Percentiles rank a stretch among this genome's conserved stretches.
These are phyloP conservation scores for Stegastes partitus DNA, from an alignment of 2,113 vertebrate genomes.

Conservation along the genomic window DNA sequence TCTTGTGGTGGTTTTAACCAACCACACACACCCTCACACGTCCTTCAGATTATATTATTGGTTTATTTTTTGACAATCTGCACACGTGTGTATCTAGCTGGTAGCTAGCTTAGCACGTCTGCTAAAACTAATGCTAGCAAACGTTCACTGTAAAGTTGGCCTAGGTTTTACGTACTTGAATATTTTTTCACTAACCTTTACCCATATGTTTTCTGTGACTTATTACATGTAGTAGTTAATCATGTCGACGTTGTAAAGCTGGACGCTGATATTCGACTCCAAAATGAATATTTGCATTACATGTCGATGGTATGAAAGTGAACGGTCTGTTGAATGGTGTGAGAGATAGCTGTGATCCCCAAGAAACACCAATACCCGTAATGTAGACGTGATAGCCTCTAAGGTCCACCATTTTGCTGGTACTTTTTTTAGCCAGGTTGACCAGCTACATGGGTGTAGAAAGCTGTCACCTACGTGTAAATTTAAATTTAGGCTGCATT, in stretches of 20 bases:
- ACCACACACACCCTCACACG: not conserved
- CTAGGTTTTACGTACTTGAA: not conserved
- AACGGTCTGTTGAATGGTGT: not conserved
- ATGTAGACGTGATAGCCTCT: not conserved
- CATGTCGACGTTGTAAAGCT: not conserved
- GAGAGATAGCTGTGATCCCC: not conserved
- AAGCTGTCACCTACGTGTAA: not conserved
- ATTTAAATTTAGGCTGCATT: no score
- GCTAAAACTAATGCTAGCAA: slow-evolving; percentile 61
- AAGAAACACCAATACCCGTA: no score
- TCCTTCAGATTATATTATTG: not conserved
- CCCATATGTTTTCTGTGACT: no score
- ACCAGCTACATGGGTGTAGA: not conserved
- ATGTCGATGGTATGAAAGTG: not conserved
- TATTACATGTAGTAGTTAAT: not conserved
- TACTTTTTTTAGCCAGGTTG: no score
- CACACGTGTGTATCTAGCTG: slow-evolving; percentile 77
- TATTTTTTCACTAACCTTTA: no score
- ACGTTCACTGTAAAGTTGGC: slow-evolving; percentile 9
- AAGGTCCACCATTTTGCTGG: not conserved
- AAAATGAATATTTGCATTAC: not conserved
- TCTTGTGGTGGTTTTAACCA: not conserved
- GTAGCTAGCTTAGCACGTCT: slow-evolving; percentile 65
- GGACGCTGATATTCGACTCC: not conserved
- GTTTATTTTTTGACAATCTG: slow-evolving; percentile 25